Percentiles rank a stretch among this genome's conserved stretches.
These are phyloP conservation scores for Heterotis niloticus DNA, from an alignment of 2,113 vertebrate species.

Conservation along the genomic window DNA sequence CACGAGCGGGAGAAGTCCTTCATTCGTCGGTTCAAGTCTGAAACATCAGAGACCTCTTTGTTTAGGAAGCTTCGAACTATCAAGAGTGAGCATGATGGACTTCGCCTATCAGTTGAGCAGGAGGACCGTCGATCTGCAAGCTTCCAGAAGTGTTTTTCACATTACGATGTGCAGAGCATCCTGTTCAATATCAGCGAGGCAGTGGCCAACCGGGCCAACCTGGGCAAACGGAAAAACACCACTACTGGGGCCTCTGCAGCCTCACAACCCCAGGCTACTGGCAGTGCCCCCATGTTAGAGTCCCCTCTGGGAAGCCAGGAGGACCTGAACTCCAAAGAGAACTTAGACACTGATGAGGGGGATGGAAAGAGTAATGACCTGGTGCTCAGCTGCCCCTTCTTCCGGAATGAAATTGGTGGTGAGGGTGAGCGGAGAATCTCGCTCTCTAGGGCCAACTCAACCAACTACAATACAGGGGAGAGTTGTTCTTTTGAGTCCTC, in stretches of 20 bases:
- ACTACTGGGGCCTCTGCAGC: conserved; percentile 94
- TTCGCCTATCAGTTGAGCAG: conserved; percentile 73
- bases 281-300: conserved; percentile 66
- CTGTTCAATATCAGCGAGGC: conserved; percentile 95
- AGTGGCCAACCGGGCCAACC: conserved; percentile 74
- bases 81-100: conserved; percentile 83
- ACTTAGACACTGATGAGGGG: conserved; percentile 85
- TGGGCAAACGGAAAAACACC: conserved; percentile 88
- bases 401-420: conserved; percentile 91
- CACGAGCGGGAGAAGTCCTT: conserved; percentile 83
- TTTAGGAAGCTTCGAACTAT: conserved; percentile 85
- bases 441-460: conserved; percentile 80
- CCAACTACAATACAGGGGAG: conserved; percentile 76
- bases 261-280: conserved; percentile 66
- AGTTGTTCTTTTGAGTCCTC: conserved; percentile 93
- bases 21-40: conserved; percentile 81
- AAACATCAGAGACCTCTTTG: conserved; percentile 81
- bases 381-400: conserved; percentile 83
- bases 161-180: conserved; percentile 94
- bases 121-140: conserved; percentile 79
- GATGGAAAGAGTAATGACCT: conserved; percentile 91
- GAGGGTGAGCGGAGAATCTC: conserved; percentile 88
- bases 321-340: conserved; percentile 90
- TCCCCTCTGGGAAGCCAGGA: conserved; percentile 88
- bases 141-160: conserved; percentile 91